phyloP scores from a whole-genome alignment of 2,797 vertebrate species.

The Galagoides demidoff region DNA sequence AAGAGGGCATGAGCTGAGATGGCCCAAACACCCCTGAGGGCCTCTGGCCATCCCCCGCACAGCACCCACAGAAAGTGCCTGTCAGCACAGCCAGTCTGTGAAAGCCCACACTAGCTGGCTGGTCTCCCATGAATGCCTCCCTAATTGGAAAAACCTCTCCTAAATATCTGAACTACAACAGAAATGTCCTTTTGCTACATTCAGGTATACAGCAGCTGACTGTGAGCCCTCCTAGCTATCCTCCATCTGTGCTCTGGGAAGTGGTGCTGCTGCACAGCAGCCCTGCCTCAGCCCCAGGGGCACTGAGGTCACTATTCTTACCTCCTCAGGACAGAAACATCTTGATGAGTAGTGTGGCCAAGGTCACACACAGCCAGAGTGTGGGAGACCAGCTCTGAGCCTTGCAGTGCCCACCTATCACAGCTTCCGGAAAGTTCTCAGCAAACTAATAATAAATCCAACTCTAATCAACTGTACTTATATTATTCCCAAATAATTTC shows the following conservation, averaged over 20 bases:
- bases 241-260: neutral
- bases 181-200: neutral
- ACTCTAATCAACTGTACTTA: too few species aligned
- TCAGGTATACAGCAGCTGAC: rapidly evolving
- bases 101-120: rapidly evolving
- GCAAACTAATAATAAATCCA: neutral
- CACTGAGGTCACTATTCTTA: neutral
- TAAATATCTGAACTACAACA: neutral
- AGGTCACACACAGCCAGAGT: neutral
- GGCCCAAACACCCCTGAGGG: neutral
- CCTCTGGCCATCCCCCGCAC: neutral
- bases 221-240: rapidly evolving
- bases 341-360: neutral
- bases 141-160: neutral
- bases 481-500: neutral
- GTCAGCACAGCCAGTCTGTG: neutral
- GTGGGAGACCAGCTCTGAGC: neutral
- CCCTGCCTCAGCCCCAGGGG: neutral
- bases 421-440: neutral
- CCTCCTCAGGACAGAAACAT: neutral
- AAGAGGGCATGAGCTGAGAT: neutral
- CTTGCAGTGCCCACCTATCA: neutral
- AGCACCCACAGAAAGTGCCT: neutral
- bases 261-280: rapidly evolving
- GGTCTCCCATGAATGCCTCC: neutral